These are phyloP conservation scores for Phalacrocorax carbo DNA, from an alignment of 2,113 vertebrate genomes.

Conservation along the genomic window DNA sequence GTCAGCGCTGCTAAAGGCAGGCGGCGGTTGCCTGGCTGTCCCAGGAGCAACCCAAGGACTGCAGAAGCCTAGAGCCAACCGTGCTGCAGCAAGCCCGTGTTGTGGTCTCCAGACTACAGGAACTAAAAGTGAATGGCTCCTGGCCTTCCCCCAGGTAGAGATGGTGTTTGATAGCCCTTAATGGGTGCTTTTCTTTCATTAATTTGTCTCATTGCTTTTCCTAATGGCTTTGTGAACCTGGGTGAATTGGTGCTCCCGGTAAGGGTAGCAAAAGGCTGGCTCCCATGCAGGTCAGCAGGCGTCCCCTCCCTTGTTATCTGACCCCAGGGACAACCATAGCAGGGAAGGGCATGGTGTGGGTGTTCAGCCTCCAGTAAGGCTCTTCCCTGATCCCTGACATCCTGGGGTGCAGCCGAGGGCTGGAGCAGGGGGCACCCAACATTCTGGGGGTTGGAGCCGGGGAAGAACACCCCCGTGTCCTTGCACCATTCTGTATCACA, in stretches of 20 bases:
- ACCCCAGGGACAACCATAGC: accelerated
- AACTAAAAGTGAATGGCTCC: slow-evolving; percentile 6
- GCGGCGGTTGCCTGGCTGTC: accelerated
- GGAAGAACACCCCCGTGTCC: neutral
- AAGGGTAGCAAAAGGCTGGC: neutral
- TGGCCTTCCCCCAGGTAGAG: neutral
- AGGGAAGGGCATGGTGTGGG: neutral
- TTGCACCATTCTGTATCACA: neutral
- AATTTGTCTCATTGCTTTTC: slow-evolving; percentile 33
- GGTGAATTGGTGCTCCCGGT: neutral
- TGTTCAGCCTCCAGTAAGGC: neutral
- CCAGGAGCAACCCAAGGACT: neutral
- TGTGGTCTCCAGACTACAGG: neutral
- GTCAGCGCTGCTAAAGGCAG: neutral
- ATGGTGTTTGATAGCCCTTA: slow-evolving; percentile 20
- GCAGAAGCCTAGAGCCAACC: neutral
- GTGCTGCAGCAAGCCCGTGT: neutral
- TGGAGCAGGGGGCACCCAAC: neutral
- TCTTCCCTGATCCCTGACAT: neutral
- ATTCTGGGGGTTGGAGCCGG: neutral
- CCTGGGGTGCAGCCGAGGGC: neutral
- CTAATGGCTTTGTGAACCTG: slow-evolving; percentile 20
- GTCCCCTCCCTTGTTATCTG: neutral
- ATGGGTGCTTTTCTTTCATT: slow-evolving; percentile 29
- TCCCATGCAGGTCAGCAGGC: neutral